Percentiles rank a stretch among this genome's conserved stretches.
phyloP scores from a whole-genome alignment of 2,113 vertebrate genomes.

The Pseudorhombus dupliciocellatus region DNA sequence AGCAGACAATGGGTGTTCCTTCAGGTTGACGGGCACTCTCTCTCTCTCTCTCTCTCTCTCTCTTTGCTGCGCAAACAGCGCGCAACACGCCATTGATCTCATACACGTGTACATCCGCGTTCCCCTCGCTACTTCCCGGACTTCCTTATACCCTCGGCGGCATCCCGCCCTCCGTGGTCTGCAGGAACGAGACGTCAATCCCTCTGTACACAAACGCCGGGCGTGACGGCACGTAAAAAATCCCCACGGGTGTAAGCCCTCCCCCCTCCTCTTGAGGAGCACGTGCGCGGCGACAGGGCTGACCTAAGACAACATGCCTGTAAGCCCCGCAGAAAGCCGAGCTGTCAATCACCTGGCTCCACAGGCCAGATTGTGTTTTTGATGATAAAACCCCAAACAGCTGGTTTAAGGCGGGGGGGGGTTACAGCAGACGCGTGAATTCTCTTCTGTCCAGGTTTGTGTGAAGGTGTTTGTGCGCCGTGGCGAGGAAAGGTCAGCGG shows the following conservation, averaged over 20 bases:
- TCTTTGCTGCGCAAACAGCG: conserved; percentile 15
- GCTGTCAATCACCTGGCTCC: conserved; percentile 52
- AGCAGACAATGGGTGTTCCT: conserved; percentile 1
- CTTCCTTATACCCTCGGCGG: conserved; percentile 1
- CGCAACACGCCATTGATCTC: conserved; percentile 7
- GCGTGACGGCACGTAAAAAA: conserved; percentile 42
- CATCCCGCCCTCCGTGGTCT: conserved; percentile 11
- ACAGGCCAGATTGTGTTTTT: conserved; percentile 23
- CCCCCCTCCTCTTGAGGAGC: conserved; percentile 42
- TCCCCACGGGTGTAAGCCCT: conserved; percentile 22
- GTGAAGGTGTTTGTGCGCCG: background rate
- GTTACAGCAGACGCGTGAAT: background rate
- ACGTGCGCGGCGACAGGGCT: conserved; percentile 29
- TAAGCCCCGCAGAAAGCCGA: conserved; percentile 35
- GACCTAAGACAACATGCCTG: conserved; percentile 52
- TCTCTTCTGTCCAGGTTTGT: background rate
- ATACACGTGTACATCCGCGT: conserved; percentile 5
- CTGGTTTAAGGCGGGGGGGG: background rate
- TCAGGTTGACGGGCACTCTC: conserved; percentile 17
- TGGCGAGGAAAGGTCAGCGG: background rate
- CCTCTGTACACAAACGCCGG: conserved; percentile 43
- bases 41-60: conserved; percentile 17
- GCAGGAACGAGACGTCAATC: conserved; percentile 38
- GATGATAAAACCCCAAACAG: conserved; percentile 32
- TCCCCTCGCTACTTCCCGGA: background rate